Conservation (phyloP, 2,113 vertebrate species). For the Seriola dumerili region DNA sequence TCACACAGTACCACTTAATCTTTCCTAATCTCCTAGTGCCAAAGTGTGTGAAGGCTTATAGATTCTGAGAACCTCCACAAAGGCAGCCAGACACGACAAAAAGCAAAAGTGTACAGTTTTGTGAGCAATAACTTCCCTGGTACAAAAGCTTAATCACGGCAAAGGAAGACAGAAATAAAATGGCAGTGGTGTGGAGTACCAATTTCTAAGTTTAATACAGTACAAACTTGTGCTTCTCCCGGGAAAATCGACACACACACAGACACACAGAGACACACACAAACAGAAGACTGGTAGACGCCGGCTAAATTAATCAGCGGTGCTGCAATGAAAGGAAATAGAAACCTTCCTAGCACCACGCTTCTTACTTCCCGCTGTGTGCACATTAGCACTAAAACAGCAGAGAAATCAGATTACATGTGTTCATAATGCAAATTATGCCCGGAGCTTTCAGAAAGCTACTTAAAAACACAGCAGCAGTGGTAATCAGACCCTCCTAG, state of each 20-base stretch:
- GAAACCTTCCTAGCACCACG: background rate
- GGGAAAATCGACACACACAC: slow-evolving; percentile 1
- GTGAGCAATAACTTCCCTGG: slow-evolving; percentile 13
- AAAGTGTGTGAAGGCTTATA: slow-evolving; percentile 11
- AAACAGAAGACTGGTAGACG: background rate
- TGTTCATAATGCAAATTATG: slow-evolving; percentile 51
- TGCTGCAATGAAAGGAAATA: slow-evolving; percentile 39
- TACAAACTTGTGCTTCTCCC: slow-evolving; percentile 20
- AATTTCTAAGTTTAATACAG: slow-evolving; percentile 27
- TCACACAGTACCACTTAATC: slow-evolving; percentile 43
- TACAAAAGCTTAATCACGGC: slow-evolving; percentile 23
- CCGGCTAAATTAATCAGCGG: slow-evolving; percentile 28
- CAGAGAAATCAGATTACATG: slow-evolving; percentile 58
- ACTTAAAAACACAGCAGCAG: slow-evolving; percentile 20
- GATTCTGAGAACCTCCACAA: slow-evolving; percentile 7
- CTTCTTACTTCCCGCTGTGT: slow-evolving; percentile 48
- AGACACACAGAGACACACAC: slow-evolving; percentile 8
- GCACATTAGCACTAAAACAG: slow-evolving; percentile 36
- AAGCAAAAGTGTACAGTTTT: slow-evolving; percentile 6
- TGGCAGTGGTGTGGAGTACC: background rate
- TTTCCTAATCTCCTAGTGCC: slow-evolving; percentile 37
- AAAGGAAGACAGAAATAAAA: slow-evolving; percentile 2
- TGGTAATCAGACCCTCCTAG: slow-evolving; percentile 27
- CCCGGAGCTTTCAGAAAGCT: slow-evolving; percentile 27
- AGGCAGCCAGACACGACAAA: slow-evolving; percentile 17